Evolutionary conservation across 2,797 vertebrate species (phyloP).

Genomic region (Melanotaenia boesemani): DNA sequence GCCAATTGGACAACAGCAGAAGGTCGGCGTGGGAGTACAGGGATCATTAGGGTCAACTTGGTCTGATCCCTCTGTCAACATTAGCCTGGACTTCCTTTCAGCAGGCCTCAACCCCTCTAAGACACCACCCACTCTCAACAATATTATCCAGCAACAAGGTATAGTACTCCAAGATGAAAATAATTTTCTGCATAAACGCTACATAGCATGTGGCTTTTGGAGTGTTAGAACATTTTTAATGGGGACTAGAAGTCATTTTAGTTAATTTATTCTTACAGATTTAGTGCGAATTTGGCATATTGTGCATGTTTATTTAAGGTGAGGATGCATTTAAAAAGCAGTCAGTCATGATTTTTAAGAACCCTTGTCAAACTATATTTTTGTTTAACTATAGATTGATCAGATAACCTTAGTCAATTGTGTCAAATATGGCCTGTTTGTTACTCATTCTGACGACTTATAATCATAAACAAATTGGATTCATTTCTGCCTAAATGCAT

Average conservation of each 20-base stretch:
- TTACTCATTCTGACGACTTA: not conserved
- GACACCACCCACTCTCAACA: conserved; percentile 94
- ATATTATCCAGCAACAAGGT: conserved; percentile 98
- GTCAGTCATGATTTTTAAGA: not conserved
- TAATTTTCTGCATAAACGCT: not conserved
- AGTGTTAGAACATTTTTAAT: not conserved
- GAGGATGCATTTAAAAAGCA: no score
- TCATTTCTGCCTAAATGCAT: conserved; percentile 27
- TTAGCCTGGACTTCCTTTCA: conserved; percentile 97
- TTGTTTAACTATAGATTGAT: not conserved
- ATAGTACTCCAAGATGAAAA: conserved; percentile 17
- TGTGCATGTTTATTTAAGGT: not conserved
- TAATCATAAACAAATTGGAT: not conserved
- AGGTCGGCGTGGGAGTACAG: conserved; percentile 83
- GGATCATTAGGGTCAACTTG: conserved; percentile 91
- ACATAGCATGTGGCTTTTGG: not conserved
- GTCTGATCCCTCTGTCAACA: conserved; percentile 99
- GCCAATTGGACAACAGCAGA: conserved; percentile 88
- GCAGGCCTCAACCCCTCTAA: conserved; percentile 95
- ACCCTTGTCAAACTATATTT: not conserved
- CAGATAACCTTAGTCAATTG: not conserved
- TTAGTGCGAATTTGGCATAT: not conserved
- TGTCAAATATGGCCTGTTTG: not conserved
- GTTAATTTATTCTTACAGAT: not conserved
- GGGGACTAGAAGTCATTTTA: not conserved